A percentile compares a stretch with the other conserved stretches of the same genome.
Conservation (phyloP, 2,797 vertebrate species). For the Aldrovandia affinis region DNA sequence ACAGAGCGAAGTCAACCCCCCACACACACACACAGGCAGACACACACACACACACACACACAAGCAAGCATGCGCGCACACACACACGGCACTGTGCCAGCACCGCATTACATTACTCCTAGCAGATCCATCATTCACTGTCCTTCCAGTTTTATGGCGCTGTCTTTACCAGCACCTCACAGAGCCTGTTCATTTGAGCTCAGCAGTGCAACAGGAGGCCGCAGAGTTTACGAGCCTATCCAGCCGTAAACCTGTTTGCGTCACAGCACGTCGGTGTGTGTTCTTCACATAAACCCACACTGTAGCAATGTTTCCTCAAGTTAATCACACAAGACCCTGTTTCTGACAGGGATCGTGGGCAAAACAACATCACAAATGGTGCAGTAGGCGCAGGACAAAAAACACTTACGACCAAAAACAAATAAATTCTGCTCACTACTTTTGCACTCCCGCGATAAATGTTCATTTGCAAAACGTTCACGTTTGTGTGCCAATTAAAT, state of each 20-base stretch:
- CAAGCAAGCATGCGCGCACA: neutral
- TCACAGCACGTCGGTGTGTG: neutral
- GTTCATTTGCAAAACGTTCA: neutral
- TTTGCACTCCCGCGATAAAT: neutral
- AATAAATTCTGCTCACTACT: neutral
- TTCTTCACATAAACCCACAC: neutral
- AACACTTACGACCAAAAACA: neutral
- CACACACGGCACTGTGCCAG: neutral
- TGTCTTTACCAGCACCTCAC: conserved; percentile 27
- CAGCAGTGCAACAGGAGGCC: conserved; percentile 30
- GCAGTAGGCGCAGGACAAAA: neutral
- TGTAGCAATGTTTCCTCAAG: neutral
- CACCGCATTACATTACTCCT: neutral
- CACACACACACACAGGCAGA: neutral
- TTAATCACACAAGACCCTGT: conserved; percentile 15
- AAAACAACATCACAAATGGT: neutral
- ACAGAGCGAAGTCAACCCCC: neutral
- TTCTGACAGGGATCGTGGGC: neutral
- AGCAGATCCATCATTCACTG: conserved; percentile 42
- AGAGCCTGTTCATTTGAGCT: neutral
- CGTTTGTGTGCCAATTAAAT: too few species aligned
- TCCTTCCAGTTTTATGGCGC: conserved; percentile 38
- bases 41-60: conserved; percentile 45
- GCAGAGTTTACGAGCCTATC: conserved; percentile 48
- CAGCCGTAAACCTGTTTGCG: conserved; percentile 46